Evolutionary conservation across 2,797 vertebrate species (phyloP), one percentile per base, ranked within the genome.

Genomic region (Macropodus opercularis): DNA sequence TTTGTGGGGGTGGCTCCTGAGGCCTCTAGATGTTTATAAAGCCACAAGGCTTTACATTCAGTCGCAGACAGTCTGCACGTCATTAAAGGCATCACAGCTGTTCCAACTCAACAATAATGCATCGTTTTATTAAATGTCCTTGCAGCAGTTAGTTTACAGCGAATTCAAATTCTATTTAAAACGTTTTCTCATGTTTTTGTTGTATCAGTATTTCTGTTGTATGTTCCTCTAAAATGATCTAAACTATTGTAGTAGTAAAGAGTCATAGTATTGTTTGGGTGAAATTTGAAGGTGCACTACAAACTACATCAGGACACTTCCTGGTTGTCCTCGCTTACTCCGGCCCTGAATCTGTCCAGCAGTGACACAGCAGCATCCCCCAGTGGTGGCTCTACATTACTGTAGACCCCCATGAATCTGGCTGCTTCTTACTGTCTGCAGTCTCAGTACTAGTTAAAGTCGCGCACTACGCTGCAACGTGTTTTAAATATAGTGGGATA

Each of bases 311-410:
- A 18, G 15, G 2, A n/a, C 32, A 26, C 61, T 32, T 63, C 51
- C 59, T 68, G 36, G 21, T n/a, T 36, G 9, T 53, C 39, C 31
- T 18, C 52, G 4, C 23, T 1, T 2, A 0, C 31, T 43, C 21
- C 27, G 17, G 5, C 23, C 10, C 21, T 6, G 15, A 54, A 21
- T 51, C 41, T 24, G 48, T 44, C 19, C 44, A 49, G 23, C 44
- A 15, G 40, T 63, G 62, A 58, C 51, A 55, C 74, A 72, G 59
- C 75, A 87, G 78, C 70, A n/a, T 47, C 88, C 63, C 74, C 88
- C 49, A 44, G 88, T 91, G 91, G 89, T 15, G 10, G 6, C 24
- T 65, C 32, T 52, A 4, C 72, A 72, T 71, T 44, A 84, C 39
- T 84, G 69, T 51, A n/a, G 21, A 49, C 36, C 19, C 62, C 24